Evolutionary conservation across 2,113 vertebrate species (phyloP).

Genomic region (Hippolais icterina): DNA sequence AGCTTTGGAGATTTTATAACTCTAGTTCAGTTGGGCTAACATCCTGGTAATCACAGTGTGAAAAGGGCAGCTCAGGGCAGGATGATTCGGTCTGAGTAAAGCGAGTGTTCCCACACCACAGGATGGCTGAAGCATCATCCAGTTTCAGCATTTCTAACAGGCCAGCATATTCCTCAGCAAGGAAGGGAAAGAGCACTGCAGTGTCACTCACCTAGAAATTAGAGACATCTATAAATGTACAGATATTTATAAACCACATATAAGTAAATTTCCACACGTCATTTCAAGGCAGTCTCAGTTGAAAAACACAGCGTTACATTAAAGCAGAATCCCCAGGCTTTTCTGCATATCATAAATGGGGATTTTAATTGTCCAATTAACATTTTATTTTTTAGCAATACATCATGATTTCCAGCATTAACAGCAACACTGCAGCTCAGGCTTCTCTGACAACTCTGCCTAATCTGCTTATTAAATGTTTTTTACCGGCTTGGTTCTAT

Average conservation of each 20-base stretch:
- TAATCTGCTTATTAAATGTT: slow-evolving; percentile 20
- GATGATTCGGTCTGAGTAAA: background rate
- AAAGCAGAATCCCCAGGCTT: background rate
- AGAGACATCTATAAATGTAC: background rate
- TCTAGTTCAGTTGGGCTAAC: background rate
- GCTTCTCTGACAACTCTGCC: slow-evolving; percentile 10
- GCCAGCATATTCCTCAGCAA: background rate
- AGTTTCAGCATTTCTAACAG: background rate
- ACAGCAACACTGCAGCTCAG: background rate
- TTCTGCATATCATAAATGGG: background rate
- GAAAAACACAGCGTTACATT: background rate
- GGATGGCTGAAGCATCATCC: background rate
- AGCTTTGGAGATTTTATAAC: background rate
- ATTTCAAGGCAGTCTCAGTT: background rate
- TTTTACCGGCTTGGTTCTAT: background rate
- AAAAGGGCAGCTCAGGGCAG: background rate
- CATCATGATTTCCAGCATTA: slow-evolving; percentile 8
- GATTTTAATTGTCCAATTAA: slow-evolving; percentile 53
- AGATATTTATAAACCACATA: background rate
- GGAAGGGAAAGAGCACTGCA: background rate
- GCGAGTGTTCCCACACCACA: background rate
- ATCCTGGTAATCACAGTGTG: background rate
- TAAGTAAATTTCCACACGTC: background rate
- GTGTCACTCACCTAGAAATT: background rate
- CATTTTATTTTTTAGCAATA: slow-evolving; percentile 22